Evolutionary conservation across 2,113 vertebrate species (phyloP).

Genomic region (Peucedramus taeniatus): DNA sequence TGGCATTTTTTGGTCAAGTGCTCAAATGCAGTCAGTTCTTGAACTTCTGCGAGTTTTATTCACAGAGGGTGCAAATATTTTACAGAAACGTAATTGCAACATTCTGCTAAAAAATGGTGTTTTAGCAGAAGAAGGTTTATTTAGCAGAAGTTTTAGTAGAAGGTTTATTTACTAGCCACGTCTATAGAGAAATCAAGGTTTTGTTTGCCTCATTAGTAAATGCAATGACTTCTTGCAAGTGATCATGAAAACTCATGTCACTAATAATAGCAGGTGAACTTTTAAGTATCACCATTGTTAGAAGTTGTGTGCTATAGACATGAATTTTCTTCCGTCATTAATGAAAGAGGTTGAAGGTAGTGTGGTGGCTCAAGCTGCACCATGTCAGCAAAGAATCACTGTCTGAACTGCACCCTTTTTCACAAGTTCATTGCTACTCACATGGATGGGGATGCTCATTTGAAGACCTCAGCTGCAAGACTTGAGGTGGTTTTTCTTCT

Average conservation of each 20-base stretch:
- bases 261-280: neutral
- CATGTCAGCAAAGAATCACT: neutral
- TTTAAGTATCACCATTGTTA: neutral
- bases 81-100: neutral
- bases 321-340: neutral
- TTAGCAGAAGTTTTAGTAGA: neutral
- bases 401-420: neutral
- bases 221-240: neutral
- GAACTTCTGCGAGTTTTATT: neutral
- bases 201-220: neutral
- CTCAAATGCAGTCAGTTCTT: neutral
- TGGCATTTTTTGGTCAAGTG: neutral
- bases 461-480: neutral
- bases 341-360: neutral
- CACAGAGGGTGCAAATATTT: neutral
- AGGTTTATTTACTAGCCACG: neutral
- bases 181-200: neutral
- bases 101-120: neutral
- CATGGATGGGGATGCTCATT: neutral
- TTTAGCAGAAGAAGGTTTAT: neutral
- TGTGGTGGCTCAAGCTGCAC: neutral
- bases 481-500: neutral
- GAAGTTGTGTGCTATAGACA: neutral
- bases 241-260: neutral
- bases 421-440: neutral